Evolutionary conservation across 2,888 invertebrate species (phyloP), one percentile per base, ranked within the genome.

Genomic region (Pantelozetes paolii): DNA sequence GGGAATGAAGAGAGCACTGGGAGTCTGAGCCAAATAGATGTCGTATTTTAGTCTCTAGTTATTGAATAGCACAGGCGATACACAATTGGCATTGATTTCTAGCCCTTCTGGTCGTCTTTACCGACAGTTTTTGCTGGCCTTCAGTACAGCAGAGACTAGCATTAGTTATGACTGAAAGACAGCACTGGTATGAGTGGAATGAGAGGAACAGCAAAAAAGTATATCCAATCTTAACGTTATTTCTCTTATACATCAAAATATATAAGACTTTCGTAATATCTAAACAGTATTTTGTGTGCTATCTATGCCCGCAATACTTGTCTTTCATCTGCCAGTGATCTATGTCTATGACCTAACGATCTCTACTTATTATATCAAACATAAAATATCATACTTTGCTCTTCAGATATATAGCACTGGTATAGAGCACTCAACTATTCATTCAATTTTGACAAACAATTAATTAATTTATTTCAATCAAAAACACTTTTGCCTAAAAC

Each of bases 391-490:
- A 45, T 45, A 45, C 45, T 45, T 45, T 45, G 15, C 18, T 45
- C 45, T 45, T 45, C 45, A 45, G 11, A 45, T 45, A 15, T 45
- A n/a, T n/a, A n/a, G n/a, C n/a, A n/a, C n/a, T n/a, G n/a, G n/a
- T n/a, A n/a, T n/a, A n/a, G n/a, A n/a, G n/a, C n/a, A n/a, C n/a
- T n/a, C 2, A 18, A 11, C 45, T 45, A 45, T 45, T 45, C 18
- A 18, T 45, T 13, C 15, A 15, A 2, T 6, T 45, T 45, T 45
- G 2, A 9, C 45, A 15, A 13, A 45, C 15, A 45, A 45, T 45
- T 18, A 45, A 45, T 45, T 45, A 45, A 45, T 45, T 45, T 45
- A 45, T 45, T 45, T 45, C 45, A 45, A 45, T 45, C 45, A 45
- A 45, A 45, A 45, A 18, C 6, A 45, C 2, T 45, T 45, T 45